These are phyloP conservation scores for Parthenolecanium corni DNA, from an alignment of 2,888 invertebrate genomes.

Conservation along the genomic window DNA sequence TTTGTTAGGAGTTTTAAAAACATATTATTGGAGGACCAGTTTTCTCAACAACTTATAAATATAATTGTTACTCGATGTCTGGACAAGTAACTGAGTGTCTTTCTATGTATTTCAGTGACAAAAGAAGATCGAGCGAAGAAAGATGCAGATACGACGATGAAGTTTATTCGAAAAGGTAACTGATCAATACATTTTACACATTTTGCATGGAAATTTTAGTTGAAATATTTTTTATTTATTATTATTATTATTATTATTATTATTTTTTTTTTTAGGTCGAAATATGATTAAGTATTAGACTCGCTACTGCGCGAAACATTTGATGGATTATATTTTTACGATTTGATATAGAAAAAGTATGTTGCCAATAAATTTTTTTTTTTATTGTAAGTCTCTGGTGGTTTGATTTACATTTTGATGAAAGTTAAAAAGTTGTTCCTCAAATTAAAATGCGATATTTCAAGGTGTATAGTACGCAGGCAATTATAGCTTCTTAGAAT, in stretches of 20 bases:
- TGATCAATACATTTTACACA: background rate
- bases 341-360: slow-evolving; percentile 2
- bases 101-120: background rate
- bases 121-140: slow-evolving; percentile 14
- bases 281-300: background rate
- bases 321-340: background rate
- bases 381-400: background rate
- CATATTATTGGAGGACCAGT: background rate
- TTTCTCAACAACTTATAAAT: background rate
- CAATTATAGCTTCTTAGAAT: too few relatives aligned
- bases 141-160: slow-evolving; percentile 14
- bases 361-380: slow-evolving; percentile 10
- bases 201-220: background rate
- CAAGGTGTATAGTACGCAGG: too few relatives aligned
- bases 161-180: slow-evolving; percentile 8
- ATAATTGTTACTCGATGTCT: too few relatives aligned
- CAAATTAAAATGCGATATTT: too few relatives aligned
- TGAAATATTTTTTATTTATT: background rate
- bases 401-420: background rate
- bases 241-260: background rate
- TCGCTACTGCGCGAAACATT: background rate
- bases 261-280: background rate
- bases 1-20: too few relatives aligned
- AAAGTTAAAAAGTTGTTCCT: too few relatives aligned
- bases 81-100: background rate